Conservation (phyloP, 2,888 invertebrate genomes). For the Gastrophysa polygoni region DNA sequence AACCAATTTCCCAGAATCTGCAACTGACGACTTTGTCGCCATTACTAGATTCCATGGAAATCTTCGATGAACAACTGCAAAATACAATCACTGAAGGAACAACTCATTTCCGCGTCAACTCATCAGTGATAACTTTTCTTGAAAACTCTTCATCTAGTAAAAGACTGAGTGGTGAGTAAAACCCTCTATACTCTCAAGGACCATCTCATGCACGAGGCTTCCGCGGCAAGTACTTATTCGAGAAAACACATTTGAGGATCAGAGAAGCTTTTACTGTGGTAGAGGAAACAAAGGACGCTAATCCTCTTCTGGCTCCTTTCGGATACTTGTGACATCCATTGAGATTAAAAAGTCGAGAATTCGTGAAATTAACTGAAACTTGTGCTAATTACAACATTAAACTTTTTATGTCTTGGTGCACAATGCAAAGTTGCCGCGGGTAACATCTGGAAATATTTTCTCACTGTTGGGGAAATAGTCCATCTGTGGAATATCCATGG, state of each 20-base stretch:
- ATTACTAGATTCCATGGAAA: too few relatives aligned
- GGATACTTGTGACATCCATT: conserved; percentile 20
- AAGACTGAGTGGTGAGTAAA: neutral
- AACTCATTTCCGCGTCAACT: too few relatives aligned
- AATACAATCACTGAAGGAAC: too few relatives aligned
- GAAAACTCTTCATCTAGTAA: neutral
- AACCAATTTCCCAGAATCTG: too few relatives aligned
- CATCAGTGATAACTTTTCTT: too few relatives aligned
- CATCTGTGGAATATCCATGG: neutral
- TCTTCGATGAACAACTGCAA: too few relatives aligned
- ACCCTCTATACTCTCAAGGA: neutral
- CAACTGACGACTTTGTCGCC: too few relatives aligned
- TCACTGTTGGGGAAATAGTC: neutral
- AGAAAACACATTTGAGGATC: neutral
- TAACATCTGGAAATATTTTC: neutral
- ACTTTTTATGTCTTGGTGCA: conserved; percentile 19
- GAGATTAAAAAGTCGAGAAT: conserved; percentile 25
- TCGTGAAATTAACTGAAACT: conserved; percentile 28
- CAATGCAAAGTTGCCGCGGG: neutral
- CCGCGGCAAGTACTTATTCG: neutral
- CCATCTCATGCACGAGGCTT: neutral
- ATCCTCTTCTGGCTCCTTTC: conserved; percentile 22
- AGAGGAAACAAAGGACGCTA: neutral
- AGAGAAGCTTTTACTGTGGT: neutral
- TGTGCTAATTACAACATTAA: conserved; percentile 27